Conservation (phyloP, 1,140 invertebrate genomes). For the Meloidogyne chitwoodi region DNA sequence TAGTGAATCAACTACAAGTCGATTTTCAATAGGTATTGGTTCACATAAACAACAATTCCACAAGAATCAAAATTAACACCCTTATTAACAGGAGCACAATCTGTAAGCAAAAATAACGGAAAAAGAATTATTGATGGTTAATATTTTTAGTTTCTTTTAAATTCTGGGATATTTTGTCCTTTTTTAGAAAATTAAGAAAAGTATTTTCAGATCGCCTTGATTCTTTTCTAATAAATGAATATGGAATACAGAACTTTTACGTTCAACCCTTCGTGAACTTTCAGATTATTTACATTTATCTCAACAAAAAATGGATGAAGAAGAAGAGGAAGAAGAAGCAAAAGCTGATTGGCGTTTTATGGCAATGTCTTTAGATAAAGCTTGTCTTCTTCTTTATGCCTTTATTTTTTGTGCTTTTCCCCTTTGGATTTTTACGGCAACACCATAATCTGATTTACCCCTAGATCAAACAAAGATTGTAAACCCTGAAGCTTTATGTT, state of each 20-base stretch:
- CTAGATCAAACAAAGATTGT: background rate
- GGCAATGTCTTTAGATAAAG: conserved; percentile 33
- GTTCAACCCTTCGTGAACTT: conserved; percentile 26
- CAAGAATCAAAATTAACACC: background rate
- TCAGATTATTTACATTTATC: conserved; percentile 29
- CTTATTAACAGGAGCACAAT: background rate
- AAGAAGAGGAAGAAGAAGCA: conserved; percentile 34
- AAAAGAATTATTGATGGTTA: background rate
- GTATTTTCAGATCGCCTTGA: conserved; percentile 8
- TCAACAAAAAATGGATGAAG: conserved; percentile 35
- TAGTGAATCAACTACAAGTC: conserved; percentile 10
- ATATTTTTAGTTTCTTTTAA: background rate
- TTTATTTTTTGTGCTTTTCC: conserved; percentile 16
- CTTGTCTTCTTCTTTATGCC: conserved; percentile 32
- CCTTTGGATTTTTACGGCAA: conserved; percentile 18
- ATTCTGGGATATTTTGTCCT: too few species aligned
- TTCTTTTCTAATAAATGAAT: background rate
- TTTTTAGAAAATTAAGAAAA: background rate
- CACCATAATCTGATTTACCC: background rate
- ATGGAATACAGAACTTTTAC: conserved; percentile 22
- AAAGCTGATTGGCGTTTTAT: conserved; percentile 35
- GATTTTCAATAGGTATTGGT: background rate
- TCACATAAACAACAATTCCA: background rate
- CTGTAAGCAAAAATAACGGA: background rate
- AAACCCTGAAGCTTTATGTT: background rate